Conservation (phyloP, 2,113 vertebrate species). For the Callospermophilus lateralis region DNA sequence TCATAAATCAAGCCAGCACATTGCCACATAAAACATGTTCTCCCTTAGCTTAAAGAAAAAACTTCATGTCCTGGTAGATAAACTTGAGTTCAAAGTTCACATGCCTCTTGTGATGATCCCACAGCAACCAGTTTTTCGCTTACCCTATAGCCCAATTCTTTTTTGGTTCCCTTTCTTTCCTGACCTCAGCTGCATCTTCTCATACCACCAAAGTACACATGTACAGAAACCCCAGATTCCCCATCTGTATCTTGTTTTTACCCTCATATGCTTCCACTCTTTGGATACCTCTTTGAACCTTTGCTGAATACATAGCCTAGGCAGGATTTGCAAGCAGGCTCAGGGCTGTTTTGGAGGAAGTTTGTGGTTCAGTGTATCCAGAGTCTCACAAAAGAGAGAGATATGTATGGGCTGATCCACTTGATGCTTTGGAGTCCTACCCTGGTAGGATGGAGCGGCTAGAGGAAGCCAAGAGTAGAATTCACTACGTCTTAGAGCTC, state of each 20-base stretch:
- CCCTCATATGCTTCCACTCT: neutral
- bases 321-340: neutral
- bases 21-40: neutral
- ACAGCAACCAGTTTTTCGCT: neutral
- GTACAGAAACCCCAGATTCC: neutral
- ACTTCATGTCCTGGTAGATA: neutral
- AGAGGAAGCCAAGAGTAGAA: neutral
- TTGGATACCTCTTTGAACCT: neutral
- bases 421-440: neutral
- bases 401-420: neutral
- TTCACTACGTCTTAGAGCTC: neutral
- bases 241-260: neutral
- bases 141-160: neutral
- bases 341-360: neutral
- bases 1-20: neutral
- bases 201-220: neutral
- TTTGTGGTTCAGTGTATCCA: neutral
- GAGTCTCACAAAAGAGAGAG: neutral
- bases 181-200: neutral
- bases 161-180: neutral
- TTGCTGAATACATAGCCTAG: rapidly evolving
- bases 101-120: neutral
- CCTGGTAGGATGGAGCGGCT: neutral
- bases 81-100: neutral
- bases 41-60: neutral